A percentile compares a stretch with the other conserved stretches of the same genome.
phyloP scores from a whole-genome alignment of 1,140 invertebrate genomes.

The Adoxophyes honmai region DNA sequence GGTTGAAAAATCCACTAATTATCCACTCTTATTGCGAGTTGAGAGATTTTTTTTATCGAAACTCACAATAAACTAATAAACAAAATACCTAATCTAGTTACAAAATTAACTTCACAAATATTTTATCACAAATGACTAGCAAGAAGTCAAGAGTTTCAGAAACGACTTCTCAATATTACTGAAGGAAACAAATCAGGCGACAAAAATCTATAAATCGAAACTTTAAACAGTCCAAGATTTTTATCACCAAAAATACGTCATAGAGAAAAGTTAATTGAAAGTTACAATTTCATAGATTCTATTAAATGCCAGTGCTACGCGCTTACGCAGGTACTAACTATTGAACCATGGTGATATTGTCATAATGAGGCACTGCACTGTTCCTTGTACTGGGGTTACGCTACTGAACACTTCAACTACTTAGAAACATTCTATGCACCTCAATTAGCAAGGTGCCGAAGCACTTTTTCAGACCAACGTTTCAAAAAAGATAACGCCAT shows the following conservation, averaged over 20 bases:
- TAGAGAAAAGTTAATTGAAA: conserved; percentile 2
- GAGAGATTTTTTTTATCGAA: not conserved
- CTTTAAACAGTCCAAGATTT: not conserved
- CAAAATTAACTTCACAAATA: conserved; percentile 15
- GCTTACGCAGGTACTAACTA: conserved; percentile 9
- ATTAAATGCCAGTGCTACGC: conserved; percentile 4
- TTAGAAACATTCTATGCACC: conserved; percentile 30
- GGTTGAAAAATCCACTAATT: conserved; percentile 6
- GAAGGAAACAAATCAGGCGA: not conserved
- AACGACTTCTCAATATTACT: not conserved
- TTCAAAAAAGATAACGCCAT: conserved; percentile 11
- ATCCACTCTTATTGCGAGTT: not conserved
- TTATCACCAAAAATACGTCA: not conserved
- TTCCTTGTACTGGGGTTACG: conserved; percentile 40
- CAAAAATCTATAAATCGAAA: not conserved
- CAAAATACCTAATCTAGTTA: conserved; percentile 16
- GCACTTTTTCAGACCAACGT: conserved; percentile 41
- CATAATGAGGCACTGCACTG: conserved; percentile 48
- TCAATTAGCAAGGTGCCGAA: conserved; percentile 33
- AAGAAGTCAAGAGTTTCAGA: conserved; percentile 3
- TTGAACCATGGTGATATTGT: conserved; percentile 45
- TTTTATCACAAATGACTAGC: conserved; percentile 13
- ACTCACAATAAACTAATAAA: not conserved
- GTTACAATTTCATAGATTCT: conserved; percentile 13
- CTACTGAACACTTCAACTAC: conserved; percentile 56